Base-by-base conservation (phyloP, 64 coral and sea anemone species). In the Acropora yongei region DNA sequence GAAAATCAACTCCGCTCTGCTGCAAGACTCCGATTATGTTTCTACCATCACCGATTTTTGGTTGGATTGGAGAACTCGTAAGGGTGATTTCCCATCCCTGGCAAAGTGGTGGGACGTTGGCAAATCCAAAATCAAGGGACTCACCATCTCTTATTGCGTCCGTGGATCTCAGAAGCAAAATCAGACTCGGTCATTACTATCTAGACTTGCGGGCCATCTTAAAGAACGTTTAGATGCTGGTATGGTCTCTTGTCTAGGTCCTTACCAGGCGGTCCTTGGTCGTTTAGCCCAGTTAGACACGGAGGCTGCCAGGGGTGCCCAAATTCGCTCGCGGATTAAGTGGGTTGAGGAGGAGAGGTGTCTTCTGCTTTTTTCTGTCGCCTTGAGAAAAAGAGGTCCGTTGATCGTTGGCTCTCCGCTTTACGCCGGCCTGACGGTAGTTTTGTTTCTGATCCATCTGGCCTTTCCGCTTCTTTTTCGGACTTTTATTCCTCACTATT, bases 301-400 rank as follows among this genome's bases (percentile, higher is more conserved):
- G 2, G 14, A 93, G 7, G 40, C 43, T 5, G 87, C 87, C 8
- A 74, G n/a, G 4, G 93, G 44, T 5, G 87, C 87, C 6, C 79
- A 78, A 16, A 47, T 94, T 10, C 87, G 93, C 9, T 39, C 87
- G 11, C 68, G 93, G 4, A 40, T 16, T 1, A 76, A 72, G 10
- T 94, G 93, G 87, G 80, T 81, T 0, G 93, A 94, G 72, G 93
- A 94, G 17, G 87, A 0, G 93, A 94, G 49, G 57, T 68, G 0
- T 94, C 93, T 5, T 90, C 87, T 0, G 17, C 86, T 9, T 94
- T 75, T 46, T 94, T 90, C 13, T 79, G 76, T 0, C 18, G 41
- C 14, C 71, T 89, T 16, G 93, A 83, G 20, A 67, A 71, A 8
- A 89, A 89, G 51, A 68, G 58, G 17, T 1, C 0, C 12, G 8